A percentile compares a stretch with the other conserved stretches of the same genome.
These are phyloP conservation scores for Rafetus swinhoei DNA, from an alignment of 2,113 vertebrate genomes.

Conservation along the genomic window DNA sequence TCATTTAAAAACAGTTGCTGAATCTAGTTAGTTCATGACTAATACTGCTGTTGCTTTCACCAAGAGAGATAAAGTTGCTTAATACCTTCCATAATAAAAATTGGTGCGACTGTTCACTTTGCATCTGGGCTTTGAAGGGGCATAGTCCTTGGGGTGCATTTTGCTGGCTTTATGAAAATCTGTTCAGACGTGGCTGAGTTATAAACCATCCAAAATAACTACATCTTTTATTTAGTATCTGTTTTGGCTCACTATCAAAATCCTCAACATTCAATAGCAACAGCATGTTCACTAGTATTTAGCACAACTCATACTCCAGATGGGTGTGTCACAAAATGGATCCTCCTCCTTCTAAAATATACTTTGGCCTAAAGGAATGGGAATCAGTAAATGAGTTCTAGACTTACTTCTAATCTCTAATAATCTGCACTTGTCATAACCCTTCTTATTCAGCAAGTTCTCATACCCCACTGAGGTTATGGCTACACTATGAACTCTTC, in stretches of 20 bases:
- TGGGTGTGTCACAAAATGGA: neutral
- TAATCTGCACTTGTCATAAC: neutral
- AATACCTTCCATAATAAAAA: conserved; percentile 8
- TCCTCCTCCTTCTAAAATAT: neutral
- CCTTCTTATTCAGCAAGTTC: neutral
- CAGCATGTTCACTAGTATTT: neutral
- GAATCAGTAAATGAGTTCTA: neutral
- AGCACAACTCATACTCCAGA: neutral
- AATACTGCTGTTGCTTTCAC: too few species aligned
- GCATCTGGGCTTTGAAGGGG: conserved; percentile 24
- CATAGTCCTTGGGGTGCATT: conserved; percentile 20
- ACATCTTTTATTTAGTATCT: conserved; percentile 10
- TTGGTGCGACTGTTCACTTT: conserved; percentile 38
- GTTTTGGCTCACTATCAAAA: conserved; percentile 30
- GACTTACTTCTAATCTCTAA: neutral
- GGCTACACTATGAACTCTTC: neutral
- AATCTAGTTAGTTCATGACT: conserved; percentile 14
- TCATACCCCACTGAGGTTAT: neutral
- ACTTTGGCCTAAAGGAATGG: neutral
- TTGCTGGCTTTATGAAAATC: conserved; percentile 39
- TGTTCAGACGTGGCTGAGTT: conserved; percentile 27
- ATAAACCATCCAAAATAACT: conserved; percentile 17
- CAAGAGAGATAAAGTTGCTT: too few species aligned
- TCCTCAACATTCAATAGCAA: neutral
- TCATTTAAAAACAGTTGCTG: neutral